Percentiles rank a stretch among this genome's conserved stretches.
Conservation (phyloP, 2,888 invertebrate species). For the Bembecia ichneumoniformis region DNA sequence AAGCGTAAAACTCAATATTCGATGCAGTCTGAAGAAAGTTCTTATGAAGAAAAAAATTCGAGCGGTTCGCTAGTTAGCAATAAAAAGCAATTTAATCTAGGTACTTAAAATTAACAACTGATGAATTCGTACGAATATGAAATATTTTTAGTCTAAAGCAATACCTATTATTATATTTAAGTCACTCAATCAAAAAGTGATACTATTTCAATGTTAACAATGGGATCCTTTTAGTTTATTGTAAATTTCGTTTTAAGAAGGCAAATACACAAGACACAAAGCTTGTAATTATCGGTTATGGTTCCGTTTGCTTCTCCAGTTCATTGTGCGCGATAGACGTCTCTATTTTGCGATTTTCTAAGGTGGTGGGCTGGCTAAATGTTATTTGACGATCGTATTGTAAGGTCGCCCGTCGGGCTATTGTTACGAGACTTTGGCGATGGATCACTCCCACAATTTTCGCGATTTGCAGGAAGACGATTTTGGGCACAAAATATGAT, state of each 20-base stretch:
- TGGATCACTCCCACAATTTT: slow-evolving; percentile 68
- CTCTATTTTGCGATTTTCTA: slow-evolving; percentile 70
- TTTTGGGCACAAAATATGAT: slow-evolving; percentile 41
- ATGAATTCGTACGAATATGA: too few relatives aligned
- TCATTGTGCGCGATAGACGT: slow-evolving; percentile 52
- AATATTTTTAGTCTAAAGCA: too few relatives aligned
- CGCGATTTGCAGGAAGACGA: slow-evolving; percentile 48
- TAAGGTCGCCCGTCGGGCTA: slow-evolving; percentile 60
- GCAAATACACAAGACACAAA: slow-evolving; percentile 51
- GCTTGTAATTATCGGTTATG: slow-evolving; percentile 66
- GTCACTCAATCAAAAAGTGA: background rate
- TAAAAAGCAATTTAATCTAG: too few relatives aligned
- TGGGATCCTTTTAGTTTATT: slow-evolving; percentile 28
- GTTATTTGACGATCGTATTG: slow-evolving; percentile 69
- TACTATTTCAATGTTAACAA: slow-evolving; percentile 36
- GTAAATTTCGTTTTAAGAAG: slow-evolving; percentile 42
- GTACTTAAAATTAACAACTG: too few relatives aligned
- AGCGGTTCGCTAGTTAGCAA: too few relatives aligned
- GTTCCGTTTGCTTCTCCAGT: slow-evolving; percentile 50
- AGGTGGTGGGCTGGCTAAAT: slow-evolving; percentile 69
- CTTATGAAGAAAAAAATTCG: too few relatives aligned
- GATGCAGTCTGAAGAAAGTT: too few relatives aligned
- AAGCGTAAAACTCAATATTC: too few relatives aligned
- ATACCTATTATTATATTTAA: background rate
- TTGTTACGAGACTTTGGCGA: slow-evolving; percentile 44